Evolutionary conservation across 2,797 vertebrate genomes (phyloP).

Genomic region (Salarias fasciatus): DNA sequence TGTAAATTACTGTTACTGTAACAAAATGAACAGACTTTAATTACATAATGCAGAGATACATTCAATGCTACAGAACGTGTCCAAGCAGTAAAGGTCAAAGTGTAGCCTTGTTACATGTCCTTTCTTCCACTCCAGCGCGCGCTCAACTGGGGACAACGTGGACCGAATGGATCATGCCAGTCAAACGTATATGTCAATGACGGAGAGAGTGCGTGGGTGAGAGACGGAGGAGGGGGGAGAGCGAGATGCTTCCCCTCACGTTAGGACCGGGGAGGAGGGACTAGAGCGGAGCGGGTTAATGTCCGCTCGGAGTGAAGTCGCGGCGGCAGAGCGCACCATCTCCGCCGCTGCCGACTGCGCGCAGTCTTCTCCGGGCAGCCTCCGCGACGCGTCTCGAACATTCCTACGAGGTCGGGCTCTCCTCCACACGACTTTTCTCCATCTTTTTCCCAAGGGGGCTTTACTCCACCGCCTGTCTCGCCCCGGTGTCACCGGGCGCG

Average conservation of each 20-base stretch:
- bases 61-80: neutral
- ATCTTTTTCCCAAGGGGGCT: neutral
- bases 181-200: slow-evolving; percentile 23
- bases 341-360: slow-evolving; percentile 1
- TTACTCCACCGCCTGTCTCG: neutral
- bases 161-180: slow-evolving; percentile 16
- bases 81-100: slow-evolving; percentile 1
- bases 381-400: slow-evolving; percentile 1
- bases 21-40: too few species aligned
- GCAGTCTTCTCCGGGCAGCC: neutral
- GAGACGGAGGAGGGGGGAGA: neutral
- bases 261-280: slow-evolving; percentile 59
- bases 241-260: slow-evolving; percentile 17
- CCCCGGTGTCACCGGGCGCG: slow-evolving; percentile 2
- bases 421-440: slow-evolving; percentile 6
- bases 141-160: slow-evolving; percentile 13
- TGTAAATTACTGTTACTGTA: too few species aligned
- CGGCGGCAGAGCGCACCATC: slow-evolving; percentile 28
- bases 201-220: neutral
- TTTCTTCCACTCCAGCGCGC: neutral
- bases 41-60: neutral
- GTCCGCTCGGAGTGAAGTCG: slow-evolving; percentile 40
- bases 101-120: neutral
- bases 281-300: slow-evolving; percentile 38
- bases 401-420: slow-evolving; percentile 14